Evolutionary conservation across 2,113 vertebrate species (phyloP).

Genomic region (Ahaetulla prasina): DNA sequence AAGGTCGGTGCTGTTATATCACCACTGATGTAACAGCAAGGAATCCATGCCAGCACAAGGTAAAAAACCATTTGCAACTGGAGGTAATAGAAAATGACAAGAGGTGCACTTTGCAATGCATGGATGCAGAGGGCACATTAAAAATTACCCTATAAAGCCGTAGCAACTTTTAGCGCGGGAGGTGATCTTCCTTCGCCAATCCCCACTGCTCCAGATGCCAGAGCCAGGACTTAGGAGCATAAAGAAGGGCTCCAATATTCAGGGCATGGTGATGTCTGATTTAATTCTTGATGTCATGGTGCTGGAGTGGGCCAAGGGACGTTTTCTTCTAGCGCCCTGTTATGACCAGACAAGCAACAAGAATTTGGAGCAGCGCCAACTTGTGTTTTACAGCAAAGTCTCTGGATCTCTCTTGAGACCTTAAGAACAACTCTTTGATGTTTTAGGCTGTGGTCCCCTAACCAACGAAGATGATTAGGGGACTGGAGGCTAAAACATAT

Average conservation of each 20-base stretch:
- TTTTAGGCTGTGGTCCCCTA: neutral
- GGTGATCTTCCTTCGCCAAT: neutral
- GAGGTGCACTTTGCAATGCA: slow-evolving; percentile 19
- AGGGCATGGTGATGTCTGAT: neutral
- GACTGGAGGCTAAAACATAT: neutral
- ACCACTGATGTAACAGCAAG: slow-evolving; percentile 23
- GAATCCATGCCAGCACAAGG: neutral
- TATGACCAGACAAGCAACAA: neutral
- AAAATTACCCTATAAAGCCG: neutral
- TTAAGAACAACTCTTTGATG: neutral
- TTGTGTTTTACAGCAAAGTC: neutral
- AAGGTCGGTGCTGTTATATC: slow-evolving; percentile 26
- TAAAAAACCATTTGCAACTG: neutral
- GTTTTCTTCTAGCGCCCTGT: neutral
- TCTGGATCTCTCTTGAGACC: neutral
- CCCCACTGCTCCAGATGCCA: neutral
- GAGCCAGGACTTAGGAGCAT: neutral
- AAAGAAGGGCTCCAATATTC: neutral
- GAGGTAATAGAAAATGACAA: slow-evolving; percentile 45
- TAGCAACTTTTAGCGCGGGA: neutral
- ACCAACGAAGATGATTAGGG: neutral
- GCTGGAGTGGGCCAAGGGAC: neutral
- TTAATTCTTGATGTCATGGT: neutral
- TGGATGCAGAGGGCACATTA: slow-evolving; percentile 5
- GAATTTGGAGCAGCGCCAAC: neutral